Conservation (phyloP, 2,888 invertebrate genomes). For the Sericinus montela region DNA sequence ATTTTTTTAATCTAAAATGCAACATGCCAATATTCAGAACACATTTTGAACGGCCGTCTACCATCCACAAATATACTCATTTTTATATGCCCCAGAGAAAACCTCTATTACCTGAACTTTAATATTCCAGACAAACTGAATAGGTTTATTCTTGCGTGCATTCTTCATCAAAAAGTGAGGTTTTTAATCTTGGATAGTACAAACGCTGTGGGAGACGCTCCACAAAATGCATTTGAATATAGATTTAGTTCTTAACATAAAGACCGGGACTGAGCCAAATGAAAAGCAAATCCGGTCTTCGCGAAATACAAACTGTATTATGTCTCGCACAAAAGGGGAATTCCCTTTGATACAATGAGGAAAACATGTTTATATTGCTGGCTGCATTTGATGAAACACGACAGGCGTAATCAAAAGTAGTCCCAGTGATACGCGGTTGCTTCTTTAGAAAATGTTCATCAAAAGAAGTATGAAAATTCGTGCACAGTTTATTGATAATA, state of each 20-base stretch:
- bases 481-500: no score
- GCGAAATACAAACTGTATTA: conserved; percentile 45
- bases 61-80: conserved; percentile 2
- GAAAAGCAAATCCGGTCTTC: conserved; percentile 29
- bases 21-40: conserved; percentile 13
- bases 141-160: conserved; percentile 15
- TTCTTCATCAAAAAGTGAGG: conserved; percentile 27
- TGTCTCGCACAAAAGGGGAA: conserved; percentile 40
- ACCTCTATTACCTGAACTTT: conserved; percentile 19
- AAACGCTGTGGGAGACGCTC: conserved; percentile 5
- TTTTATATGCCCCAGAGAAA: conserved; percentile 11
- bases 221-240: conserved; percentile 32
- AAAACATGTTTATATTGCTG: conserved; percentile 52
- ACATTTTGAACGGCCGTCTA: conserved; percentile 2
- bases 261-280: conserved; percentile 23
- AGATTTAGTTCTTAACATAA: conserved; percentile 19
- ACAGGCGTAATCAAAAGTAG: conserved; percentile 37
- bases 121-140: conserved; percentile 27
- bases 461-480: no score
- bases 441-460: no score
- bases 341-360: conserved; percentile 48
- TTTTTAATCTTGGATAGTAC: conserved; percentile 28
- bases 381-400: conserved; percentile 39
- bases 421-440: not conserved
- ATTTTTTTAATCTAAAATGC: conserved; percentile 4